Conservation (phyloP, 2,797 vertebrate genomes). For the Peromyscus eremicus region DNA sequence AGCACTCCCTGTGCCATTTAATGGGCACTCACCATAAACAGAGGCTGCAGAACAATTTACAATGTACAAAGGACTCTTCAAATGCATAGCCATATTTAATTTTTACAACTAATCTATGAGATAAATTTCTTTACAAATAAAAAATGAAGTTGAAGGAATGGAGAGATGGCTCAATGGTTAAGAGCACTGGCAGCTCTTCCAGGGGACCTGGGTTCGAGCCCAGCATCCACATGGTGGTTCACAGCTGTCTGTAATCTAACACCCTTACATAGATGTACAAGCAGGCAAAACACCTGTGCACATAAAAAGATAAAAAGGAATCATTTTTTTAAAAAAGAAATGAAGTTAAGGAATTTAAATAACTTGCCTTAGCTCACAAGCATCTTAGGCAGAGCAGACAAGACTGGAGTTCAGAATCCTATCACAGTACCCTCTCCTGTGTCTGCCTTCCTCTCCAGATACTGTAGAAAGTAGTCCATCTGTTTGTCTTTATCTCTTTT, state of each 20-base stretch:
- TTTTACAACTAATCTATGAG: conserved; percentile 62
- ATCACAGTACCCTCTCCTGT: neutral
- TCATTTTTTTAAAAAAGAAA: neutral
- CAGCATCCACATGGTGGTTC: neutral
- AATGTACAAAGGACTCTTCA: conserved; percentile 55
- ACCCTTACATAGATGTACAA: neutral
- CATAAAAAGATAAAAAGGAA: neutral
- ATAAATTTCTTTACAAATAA: conserved; percentile 42
- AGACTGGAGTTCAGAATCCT: neutral
- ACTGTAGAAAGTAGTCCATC: neutral
- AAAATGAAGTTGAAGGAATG: neutral
- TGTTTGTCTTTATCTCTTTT: neutral
- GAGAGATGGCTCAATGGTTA: neutral
- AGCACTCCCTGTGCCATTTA: neutral
- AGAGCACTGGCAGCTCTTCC: neutral
- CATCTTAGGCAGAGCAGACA: neutral
- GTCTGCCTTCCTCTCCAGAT: neutral
- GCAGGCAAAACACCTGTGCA: neutral
- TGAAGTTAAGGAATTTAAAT: conserved; percentile 19
- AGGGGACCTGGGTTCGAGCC: neutral
- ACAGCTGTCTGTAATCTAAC: neutral
- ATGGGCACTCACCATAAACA: neutral
- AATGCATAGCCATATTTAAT: conserved; percentile 22
- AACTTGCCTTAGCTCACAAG: neutral
- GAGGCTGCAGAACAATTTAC: neutral